Conservation (phyloP, 37 sponge, comb jelly and placozoan genomes). For the Aphrocallistes beatrix region DNA sequence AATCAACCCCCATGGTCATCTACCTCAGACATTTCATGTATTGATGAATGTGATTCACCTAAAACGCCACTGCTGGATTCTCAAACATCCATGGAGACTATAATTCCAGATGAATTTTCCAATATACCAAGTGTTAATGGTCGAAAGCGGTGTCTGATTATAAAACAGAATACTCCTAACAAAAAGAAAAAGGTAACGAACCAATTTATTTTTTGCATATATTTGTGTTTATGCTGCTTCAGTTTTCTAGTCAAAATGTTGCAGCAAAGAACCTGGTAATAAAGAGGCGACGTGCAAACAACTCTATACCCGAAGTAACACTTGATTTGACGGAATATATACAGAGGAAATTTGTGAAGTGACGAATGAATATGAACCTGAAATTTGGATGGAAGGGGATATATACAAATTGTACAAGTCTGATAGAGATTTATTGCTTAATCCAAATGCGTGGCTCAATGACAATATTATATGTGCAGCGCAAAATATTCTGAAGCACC, state of each 20-base stretch:
- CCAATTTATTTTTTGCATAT: not conserved
- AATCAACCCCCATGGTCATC: not conserved
- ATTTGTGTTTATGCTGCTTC: not conserved
- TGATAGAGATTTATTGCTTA: not conserved
- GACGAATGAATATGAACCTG: not conserved
- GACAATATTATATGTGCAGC: not conserved
- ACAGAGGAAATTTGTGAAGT: not conserved
- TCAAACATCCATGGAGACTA: not conserved
- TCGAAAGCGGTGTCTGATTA: not conserved
- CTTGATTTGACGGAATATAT: not conserved
- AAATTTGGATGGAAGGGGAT: not conserved
- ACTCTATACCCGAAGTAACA: not conserved
- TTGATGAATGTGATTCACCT: not conserved
- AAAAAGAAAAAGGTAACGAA: not conserved
- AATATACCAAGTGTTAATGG: not conserved
- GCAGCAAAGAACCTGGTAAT: not conserved
- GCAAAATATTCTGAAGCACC: not conserved
- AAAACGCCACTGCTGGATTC: not conserved
- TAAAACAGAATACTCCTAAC: not conserved
- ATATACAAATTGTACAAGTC: not conserved
- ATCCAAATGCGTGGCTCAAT: not conserved
- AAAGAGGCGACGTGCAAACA: not conserved
- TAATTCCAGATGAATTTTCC: not conserved
- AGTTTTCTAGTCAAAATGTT: not conserved
- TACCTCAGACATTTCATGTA: not conserved